Base-by-base conservation (phyloP, 2,797 vertebrate species). In the Malurus splendens region DNA sequence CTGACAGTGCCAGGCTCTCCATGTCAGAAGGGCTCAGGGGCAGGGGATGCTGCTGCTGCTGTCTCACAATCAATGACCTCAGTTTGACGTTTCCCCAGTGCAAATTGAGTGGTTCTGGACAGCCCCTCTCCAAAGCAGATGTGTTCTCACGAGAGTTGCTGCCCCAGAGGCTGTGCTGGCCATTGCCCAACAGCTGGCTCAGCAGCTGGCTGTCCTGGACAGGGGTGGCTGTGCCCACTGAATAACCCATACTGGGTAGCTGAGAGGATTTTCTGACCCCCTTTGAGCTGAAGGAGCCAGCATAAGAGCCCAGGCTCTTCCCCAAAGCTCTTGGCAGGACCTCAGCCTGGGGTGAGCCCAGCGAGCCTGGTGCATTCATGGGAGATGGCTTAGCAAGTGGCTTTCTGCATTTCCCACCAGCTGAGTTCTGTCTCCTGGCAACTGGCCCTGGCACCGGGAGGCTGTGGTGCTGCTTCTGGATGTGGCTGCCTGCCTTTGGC, bases 201-300 rank as follows among this genome's bases (percentile, higher is more conserved):
- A 98, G 95, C 92, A 98, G 97, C 92, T 98, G 98, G 72, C 95
- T 98, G 90, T 98, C 98, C 47, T 98, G 98, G 56, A 97, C 59
- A 8, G 97, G 96, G 60, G 96, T 52, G 36, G 95, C 95, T 20
- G 96, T 97, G 50, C 94, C 95, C 75, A 97, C 97, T 27, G 97
- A 96, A 90, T 97, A 98, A 17, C 97, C 97, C 20, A 91, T 55
- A 62, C 96, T 97, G 82, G 97, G 96, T 33, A 97, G 60, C 3
- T 96, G 97, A 76, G 96, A 98, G 47, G 97, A 94, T 88, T 97
- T 98, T 95, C 97, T 98, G 86, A 97, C 96, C 2, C 92, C 82
- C n/a, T 97, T 97, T 61, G 94, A 84, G 75, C 92, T 92, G 83
- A 96, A 81, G 2, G 97, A 94, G 87, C 90, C 94, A 82, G 95